These are phyloP conservation scores for Loris lydekkerianus DNA, from an alignment of 2,797 vertebrate species.

Conservation along the genomic window DNA sequence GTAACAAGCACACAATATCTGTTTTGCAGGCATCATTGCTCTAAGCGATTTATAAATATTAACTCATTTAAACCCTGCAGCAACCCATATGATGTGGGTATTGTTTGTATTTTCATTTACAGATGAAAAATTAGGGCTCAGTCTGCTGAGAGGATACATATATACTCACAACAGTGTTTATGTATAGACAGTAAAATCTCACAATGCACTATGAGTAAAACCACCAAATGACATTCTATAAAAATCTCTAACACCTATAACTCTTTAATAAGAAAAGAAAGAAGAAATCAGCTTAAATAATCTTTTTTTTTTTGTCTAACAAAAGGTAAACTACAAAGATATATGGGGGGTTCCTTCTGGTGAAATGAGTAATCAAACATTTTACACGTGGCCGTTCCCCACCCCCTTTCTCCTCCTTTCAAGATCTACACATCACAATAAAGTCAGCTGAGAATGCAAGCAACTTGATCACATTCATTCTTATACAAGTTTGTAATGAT, in stretches of 20 bases:
- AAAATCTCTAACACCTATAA: neutral
- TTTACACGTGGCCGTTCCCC: neutral
- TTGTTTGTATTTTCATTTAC: neutral
- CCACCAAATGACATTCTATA: neutral
- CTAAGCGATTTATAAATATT: neutral
- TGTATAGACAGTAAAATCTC: neutral
- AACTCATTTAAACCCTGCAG: neutral
- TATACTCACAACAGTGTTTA: neutral
- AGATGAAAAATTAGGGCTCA: neutral
- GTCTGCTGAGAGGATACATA: neutral
- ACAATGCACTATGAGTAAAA: neutral
- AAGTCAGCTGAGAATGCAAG: neutral
- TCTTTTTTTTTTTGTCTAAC: neutral
- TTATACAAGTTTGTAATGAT: neutral
- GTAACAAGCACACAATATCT: neutral
- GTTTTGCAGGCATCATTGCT: neutral
- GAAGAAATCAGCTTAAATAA: neutral
- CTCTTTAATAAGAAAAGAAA: neutral
- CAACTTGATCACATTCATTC: neutral
- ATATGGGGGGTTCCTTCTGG: neutral
- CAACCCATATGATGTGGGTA: neutral
- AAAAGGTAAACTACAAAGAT: neutral
- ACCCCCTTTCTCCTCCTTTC: neutral
- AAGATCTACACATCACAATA: neutral
- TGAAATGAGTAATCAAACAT: neutral